These are phyloP conservation scores for Alaudala cheleensis DNA, from an alignment of 2,113 vertebrate species.

Conservation along the genomic window DNA sequence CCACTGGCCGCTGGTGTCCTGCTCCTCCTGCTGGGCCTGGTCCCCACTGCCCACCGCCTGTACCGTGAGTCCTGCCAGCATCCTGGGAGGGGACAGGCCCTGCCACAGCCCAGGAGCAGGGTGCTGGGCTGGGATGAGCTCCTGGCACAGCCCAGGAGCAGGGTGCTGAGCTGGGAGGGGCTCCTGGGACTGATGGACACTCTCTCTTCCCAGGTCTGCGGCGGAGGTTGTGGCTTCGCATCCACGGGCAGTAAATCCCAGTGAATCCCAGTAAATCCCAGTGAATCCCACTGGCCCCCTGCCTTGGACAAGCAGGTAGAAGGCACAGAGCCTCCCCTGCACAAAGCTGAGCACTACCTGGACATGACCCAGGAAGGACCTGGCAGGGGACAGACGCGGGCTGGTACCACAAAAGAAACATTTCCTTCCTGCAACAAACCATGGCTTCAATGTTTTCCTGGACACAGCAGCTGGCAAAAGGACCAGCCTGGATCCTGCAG, in stretches of 20 bases:
- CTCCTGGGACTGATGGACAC: neutral
- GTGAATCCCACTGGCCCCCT: neutral
- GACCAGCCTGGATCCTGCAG: neutral
- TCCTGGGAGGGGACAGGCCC: neutral
- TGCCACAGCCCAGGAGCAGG: no score
- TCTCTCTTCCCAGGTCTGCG: slow-evolving; percentile 1
- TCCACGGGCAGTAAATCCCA: slow-evolving; percentile 7
- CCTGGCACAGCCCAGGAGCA: rapidly evolving
- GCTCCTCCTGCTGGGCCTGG: slow-evolving; percentile 16
- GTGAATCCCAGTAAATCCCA: neutral
- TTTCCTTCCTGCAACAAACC: rapidly evolving
- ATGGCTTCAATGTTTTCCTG: rapidly evolving
- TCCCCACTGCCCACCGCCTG: neutral
- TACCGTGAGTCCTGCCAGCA: slow-evolving; percentile 2
- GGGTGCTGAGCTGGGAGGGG: neutral
- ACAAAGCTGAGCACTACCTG: neutral
- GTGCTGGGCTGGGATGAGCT: no score
- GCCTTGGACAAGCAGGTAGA: rapidly evolving
- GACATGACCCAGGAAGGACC: neutral
- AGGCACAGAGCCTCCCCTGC: neutral
- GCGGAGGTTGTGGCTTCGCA: slow-evolving; percentile 19
- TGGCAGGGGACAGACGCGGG: rapidly evolving
- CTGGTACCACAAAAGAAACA: neutral
- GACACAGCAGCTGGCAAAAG: neutral
- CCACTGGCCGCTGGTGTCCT: neutral